phyloP scores from a whole-genome alignment of 2,888 invertebrate species.

The Lithophane leautieri region DNA sequence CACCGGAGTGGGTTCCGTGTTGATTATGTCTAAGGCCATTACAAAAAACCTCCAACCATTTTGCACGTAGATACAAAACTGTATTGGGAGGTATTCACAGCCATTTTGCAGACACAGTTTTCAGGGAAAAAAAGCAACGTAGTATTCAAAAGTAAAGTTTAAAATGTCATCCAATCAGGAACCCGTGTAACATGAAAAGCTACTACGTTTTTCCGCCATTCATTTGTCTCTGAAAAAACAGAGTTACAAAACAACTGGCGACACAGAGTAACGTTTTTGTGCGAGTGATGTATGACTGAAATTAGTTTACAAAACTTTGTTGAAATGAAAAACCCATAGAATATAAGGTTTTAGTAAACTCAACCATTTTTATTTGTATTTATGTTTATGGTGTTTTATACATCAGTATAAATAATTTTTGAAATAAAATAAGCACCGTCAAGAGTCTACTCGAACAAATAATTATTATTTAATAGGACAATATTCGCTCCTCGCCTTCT shows the following conservation, averaged over 20 bases:
- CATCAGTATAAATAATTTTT: neutral
- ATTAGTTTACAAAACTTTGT: conserved; percentile 42
- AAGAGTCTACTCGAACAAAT: neutral
- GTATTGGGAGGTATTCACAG: neutral
- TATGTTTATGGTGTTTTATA: neutral
- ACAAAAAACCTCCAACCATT: neutral
- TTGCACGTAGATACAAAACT: neutral
- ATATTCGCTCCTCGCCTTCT: neutral
- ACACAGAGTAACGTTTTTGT: conserved; percentile 41
- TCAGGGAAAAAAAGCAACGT: conserved; percentile 1
- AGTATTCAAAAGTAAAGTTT: conserved; percentile 29
- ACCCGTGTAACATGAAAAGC: conserved; percentile 46
- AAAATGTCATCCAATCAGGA: conserved; percentile 51
- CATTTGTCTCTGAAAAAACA: conserved; percentile 43
- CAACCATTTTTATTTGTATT: conserved; percentile 4
- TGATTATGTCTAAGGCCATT: conserved; percentile 19
- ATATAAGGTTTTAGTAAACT: conserved; percentile 6
- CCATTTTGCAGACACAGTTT: neutral
- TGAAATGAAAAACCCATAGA: conserved; percentile 38
- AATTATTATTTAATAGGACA: neutral
- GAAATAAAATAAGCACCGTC: too few species aligned
- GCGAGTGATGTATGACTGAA: conserved; percentile 37
- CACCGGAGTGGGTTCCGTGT: conserved; percentile 79
- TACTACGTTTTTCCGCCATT: conserved; percentile 55
- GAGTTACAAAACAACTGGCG: conserved; percentile 37